phyloP scores from a whole-genome alignment of 2,888 invertebrate species.

The Trachelus stipa region DNA sequence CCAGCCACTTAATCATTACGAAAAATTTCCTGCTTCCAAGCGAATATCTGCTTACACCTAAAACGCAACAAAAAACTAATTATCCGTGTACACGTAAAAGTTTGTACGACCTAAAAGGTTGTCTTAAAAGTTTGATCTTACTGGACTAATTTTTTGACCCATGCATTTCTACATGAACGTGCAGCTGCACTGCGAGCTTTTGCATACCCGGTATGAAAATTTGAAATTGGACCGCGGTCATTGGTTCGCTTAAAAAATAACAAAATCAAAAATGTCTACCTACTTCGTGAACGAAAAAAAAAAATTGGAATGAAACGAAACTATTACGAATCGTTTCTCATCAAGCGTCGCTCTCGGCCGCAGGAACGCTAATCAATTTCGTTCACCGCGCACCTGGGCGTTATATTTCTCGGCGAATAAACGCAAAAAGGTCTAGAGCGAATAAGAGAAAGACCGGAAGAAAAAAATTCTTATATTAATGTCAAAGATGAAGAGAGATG shows the following conservation, averaged over 20 bases:
- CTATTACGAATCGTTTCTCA: conserved; percentile 2
- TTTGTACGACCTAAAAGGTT: neutral
- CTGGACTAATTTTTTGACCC: neutral
- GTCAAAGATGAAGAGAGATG: conserved; percentile 9
- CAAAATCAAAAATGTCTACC: neutral
- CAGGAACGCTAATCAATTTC: neutral
- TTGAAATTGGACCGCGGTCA: neutral
- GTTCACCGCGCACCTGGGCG: neutral
- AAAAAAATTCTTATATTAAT: conserved; percentile 1
- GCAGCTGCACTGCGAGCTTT: neutral
- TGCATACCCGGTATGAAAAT: no score
- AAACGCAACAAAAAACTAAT: neutral
- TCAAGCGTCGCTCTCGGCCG: neutral
- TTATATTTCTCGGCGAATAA: neutral
- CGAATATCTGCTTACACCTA: conserved; percentile 34
- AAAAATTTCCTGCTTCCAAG: conserved; percentile 48
- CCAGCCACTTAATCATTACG: conserved; percentile 51
- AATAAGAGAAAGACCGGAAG: neutral
- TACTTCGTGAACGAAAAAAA: conserved; percentile 3
- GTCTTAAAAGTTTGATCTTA: neutral
- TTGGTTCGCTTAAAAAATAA: neutral
- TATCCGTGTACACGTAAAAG: neutral
- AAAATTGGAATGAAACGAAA: neutral
- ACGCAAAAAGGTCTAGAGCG: neutral
- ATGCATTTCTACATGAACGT: neutral